Base-by-base conservation (phyloP, 1,140 invertebrate species). In the Diorhabda sublineata region DNA sequence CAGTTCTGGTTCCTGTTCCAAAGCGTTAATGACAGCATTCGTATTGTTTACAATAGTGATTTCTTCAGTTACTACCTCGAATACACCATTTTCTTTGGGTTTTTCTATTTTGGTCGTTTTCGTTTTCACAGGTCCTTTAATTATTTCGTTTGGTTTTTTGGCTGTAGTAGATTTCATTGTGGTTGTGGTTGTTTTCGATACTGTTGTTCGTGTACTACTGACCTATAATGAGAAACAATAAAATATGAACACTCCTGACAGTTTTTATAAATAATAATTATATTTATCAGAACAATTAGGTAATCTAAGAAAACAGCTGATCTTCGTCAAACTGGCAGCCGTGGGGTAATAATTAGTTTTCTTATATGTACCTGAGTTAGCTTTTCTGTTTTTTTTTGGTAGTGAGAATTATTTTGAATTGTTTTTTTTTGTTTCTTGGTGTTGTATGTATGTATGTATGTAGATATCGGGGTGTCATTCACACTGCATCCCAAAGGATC, bases 81-180 rank as follows among this genome's bases (percentile, higher is more conserved):
- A 64, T 45, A 75, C 64, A 44, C 75, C 77, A 47, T 78, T 78
- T 61, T 77, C 58, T 62, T 76, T 75, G 42, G 77, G 76, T 62
- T 78, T 75, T 68, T 76, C 77, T 76, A 71, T 74, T 65, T 74
- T 75, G 61, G 73, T 75, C 5, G 76, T 78, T 61, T 75, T 73
- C 58, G 70, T 76, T 58, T 72, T 76, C 7, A 56, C 41, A 8
- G 56, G 44, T 44, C 58, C 62, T 44, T 67, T 70, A 41, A 70
- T 47, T 68, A 75, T 62, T 68, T 79, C 76, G 7, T 65, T 43
- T 59, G 77, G 76, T 71, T 77, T 78, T 58, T 75, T 77, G 8
- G 64, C 60, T 43, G 69, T 58, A 4, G 73, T 74, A 4, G 71
- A 67, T 61, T 65, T 72, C 59, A 63, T 69, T 5, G 73, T 75